Percentiles rank a stretch among this genome's conserved stretches.
Evolutionary conservation across 1,140 invertebrate species (phyloP).

Genomic region (Cotesia typhae): DNA sequence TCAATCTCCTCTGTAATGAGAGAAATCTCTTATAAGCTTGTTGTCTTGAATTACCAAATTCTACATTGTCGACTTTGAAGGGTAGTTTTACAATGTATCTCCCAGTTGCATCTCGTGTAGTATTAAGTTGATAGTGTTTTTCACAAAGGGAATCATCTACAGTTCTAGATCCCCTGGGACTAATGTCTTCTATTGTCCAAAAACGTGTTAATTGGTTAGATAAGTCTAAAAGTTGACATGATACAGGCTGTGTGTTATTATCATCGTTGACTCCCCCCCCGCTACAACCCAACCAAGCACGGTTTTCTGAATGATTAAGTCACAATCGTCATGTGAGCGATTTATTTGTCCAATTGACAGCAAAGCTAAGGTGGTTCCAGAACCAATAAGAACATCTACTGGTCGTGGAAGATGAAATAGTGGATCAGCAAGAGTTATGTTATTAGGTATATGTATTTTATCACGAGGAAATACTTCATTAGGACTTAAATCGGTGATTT

Average conservation of each 20-base stretch:
- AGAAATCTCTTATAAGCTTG: conserved; percentile 28
- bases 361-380: conserved; percentile 25
- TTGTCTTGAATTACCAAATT: conserved; percentile 30
- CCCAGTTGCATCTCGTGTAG: conserved; percentile 12
- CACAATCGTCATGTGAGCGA: conserved; percentile 19
- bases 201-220: conserved; percentile 27
- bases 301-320: conserved; percentile 33
- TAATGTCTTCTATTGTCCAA: conserved; percentile 25
- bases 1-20: conserved; percentile 20
- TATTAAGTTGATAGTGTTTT: conserved; percentile 26
- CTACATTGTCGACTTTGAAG: conserved; percentile 16
- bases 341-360: conserved; percentile 33
- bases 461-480: conserved; percentile 35
- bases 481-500: conserved; percentile 32
- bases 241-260: background rate
- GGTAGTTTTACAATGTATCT: conserved; percentile 29
- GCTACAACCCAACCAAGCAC: conserved; percentile 32
- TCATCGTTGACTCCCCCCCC: conserved; percentile 21
- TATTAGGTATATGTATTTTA: conserved; percentile 29
- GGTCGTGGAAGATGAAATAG: conserved; percentile 32
- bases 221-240: conserved; percentile 29
- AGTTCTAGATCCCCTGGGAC: background rate
- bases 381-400: conserved; percentile 35
- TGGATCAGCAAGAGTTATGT: conserved; percentile 37
- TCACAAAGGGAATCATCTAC: conserved; percentile 20